Percentiles rank a stretch among this genome's conserved stretches.
These are phyloP conservation scores for Meta bourneti DNA, from an alignment of 2,888 invertebrate species.

Conservation along the genomic window DNA sequence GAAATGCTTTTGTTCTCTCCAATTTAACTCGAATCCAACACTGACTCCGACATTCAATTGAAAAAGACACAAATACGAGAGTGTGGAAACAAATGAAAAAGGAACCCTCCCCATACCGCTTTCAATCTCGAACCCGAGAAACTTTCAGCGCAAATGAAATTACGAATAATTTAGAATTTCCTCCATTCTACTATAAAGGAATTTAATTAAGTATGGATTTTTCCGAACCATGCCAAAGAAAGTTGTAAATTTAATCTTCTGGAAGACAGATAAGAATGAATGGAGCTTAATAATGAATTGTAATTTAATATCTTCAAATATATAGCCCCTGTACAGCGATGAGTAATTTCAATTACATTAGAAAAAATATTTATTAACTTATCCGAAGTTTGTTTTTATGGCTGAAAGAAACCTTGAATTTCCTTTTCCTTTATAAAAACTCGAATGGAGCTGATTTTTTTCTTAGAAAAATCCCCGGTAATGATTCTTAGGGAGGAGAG, in stretches of 20 bases:
- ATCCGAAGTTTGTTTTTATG: background rate
- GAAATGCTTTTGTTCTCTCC: background rate
- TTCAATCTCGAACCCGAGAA: conserved; percentile 6
- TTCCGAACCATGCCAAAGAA: background rate
- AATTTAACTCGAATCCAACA: background rate
- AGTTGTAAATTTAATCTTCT: conserved; percentile 2
- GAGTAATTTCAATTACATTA: background rate
- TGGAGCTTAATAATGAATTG: background rate
- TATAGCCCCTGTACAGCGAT: background rate
- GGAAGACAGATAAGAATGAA: background rate
- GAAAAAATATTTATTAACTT: background rate
- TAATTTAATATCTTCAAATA: conserved; percentile 7
- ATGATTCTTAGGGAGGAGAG: background rate
- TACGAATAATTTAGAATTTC: background rate
- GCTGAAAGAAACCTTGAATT: background rate
- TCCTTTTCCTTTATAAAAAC: background rate
- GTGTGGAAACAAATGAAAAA: background rate
- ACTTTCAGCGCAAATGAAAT: background rate
- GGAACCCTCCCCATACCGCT: background rate
- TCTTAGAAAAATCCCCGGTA: background rate
- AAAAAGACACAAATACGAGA: background rate
- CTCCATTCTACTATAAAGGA: background rate
- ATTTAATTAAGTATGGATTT: conserved; percentile 21
- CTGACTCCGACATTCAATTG: background rate
- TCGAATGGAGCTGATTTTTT: background rate